Percentiles rank a stretch among this genome's conserved stretches.
Evolutionary conservation across 1,140 invertebrate genomes (phyloP).

Genomic region (Trichonephila inaurata): DNA sequence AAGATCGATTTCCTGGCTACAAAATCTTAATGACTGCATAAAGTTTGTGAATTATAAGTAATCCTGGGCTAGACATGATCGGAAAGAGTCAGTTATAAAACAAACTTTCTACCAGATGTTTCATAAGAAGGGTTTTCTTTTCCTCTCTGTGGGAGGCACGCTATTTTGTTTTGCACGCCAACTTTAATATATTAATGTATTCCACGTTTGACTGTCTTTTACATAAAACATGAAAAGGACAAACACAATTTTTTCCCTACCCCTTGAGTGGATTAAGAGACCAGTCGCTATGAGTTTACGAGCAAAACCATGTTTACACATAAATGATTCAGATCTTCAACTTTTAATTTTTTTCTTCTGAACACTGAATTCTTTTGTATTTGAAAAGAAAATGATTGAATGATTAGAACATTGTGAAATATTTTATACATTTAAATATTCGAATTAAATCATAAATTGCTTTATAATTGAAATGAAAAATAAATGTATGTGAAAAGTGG

Average conservation of each 20-base stretch:
- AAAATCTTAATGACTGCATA: conserved; percentile 20
- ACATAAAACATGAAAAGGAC: conserved; percentile 70
- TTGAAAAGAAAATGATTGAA: conserved; percentile 6
- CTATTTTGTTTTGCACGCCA: conserved; percentile 45
- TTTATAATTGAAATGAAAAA: neutral
- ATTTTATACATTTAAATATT: conserved; percentile 47
- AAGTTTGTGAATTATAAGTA: conserved; percentile 28
- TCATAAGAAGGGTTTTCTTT: conserved; percentile 24
- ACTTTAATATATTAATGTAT: conserved; percentile 71
- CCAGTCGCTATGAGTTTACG: conserved; percentile 53
- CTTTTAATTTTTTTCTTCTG: neutral
- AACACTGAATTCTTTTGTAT: neutral
- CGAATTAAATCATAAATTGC: neutral
- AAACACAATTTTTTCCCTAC: conserved; percentile 53
- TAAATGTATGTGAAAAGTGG: too few relatives aligned
- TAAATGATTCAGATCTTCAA: conserved; percentile 61
- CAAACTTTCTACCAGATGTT: conserved; percentile 46
- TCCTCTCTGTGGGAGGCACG: neutral
- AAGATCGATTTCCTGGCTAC: conserved; percentile 6
- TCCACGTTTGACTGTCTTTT: conserved; percentile 66
- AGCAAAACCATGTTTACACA: conserved; percentile 68
- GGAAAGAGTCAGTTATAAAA: conserved; percentile 47
- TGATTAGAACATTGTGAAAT: neutral
- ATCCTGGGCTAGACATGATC: conserved; percentile 12
- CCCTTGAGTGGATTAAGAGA: conserved; percentile 44